phyloP scores from a whole-genome alignment of 2,888 invertebrate species.

The Eledona agricola region DNA sequence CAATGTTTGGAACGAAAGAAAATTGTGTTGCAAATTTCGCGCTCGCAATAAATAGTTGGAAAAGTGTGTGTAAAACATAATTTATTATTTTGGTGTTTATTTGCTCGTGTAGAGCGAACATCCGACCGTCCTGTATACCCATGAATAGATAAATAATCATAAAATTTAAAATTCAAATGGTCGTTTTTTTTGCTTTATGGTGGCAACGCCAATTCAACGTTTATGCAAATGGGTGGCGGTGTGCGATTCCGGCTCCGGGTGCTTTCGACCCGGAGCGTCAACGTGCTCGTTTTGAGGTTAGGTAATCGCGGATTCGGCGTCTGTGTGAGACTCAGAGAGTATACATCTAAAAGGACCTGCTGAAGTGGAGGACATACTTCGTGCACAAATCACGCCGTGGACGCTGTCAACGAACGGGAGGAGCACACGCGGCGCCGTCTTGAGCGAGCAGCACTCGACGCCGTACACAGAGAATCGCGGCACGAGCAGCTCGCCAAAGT shows the following conservation, averaged over 20 bases:
- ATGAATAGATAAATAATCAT: too few species aligned
- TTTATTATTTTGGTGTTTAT: too few species aligned
- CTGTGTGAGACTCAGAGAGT: too few species aligned
- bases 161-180: slow-evolving; percentile 12
- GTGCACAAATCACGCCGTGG: slow-evolving; percentile 13
- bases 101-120: too few species aligned
- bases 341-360: too few species aligned
- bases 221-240: slow-evolving; percentile 1
- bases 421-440: slow-evolving; percentile 43
- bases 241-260: slow-evolving; percentile 21
- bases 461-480: slow-evolving; percentile 54
- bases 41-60: too few species aligned
- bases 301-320: slow-evolving; percentile 46
- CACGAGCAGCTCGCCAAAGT: slow-evolving; percentile 52
- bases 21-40: too few species aligned
- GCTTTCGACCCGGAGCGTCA: slow-evolving; percentile 23
- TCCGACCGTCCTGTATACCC: too few species aligned
- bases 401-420: background rate
- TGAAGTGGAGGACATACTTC: too few species aligned
- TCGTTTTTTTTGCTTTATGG: slow-evolving; percentile 2
- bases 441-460: slow-evolving; percentile 46
- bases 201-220: too few species aligned
- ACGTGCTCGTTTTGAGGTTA: slow-evolving; percentile 54
- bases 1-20: too few species aligned
- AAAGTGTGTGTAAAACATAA: too few species aligned